Evolutionary conservation across 1,140 invertebrate genomes (phyloP).

Genomic region (Heliothis subflexa): DNA sequence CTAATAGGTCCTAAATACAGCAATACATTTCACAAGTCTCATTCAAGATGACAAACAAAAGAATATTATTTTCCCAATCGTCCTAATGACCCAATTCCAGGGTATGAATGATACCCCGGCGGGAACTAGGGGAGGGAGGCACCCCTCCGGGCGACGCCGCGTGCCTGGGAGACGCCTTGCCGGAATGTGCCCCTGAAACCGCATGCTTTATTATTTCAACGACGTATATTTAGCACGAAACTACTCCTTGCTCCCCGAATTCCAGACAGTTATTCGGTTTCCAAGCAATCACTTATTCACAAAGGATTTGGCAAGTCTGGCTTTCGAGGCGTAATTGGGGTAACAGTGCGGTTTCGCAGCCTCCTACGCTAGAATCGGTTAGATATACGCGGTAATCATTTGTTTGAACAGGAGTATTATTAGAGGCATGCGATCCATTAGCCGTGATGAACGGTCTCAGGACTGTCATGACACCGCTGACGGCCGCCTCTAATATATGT

Average conservation of each 20-base stretch:
- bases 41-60: constrained; percentile 41
- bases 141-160: background rate
- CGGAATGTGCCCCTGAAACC: constrained; percentile 45
- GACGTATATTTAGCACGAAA: constrained; percentile 4
- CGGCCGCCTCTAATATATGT: background rate
- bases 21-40: constrained; percentile 1
- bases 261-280: constrained; percentile 12
- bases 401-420: constrained; percentile 27
- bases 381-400: constrained; percentile 8
- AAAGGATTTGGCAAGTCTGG: constrained; percentile 25
- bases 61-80: constrained; percentile 42
- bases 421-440: constrained; percentile 28
- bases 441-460: constrained; percentile 2
- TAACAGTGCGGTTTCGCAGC: constrained; percentile 10
- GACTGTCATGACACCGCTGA: constrained; percentile 12
- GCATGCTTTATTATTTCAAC: constrained; percentile 19
- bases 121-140: constrained; percentile 24
- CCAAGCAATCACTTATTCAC: constrained; percentile 26
- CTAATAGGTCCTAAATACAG: background rate
- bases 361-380: constrained; percentile 23
- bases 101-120: constrained; percentile 56
- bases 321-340: constrained; percentile 15
- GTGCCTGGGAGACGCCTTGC: constrained; percentile 27
- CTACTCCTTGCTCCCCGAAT: background rate
- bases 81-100: constrained; percentile 55